Conservation (phyloP, 2,797 vertebrate species). For the Margarornis squamiger region DNA sequence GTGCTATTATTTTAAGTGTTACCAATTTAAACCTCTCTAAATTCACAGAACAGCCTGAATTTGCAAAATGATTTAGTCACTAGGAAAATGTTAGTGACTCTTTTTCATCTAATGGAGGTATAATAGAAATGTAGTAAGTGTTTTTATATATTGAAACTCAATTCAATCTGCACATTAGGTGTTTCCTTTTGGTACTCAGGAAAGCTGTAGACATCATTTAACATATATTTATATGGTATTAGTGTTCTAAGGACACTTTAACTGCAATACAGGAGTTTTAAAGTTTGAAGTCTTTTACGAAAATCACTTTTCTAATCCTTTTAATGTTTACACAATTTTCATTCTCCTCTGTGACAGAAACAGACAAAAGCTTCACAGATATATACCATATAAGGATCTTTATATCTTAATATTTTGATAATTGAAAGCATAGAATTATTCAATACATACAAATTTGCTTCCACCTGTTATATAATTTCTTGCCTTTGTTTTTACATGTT, state of each 20-base stretch:
- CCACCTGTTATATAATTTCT: not conserved
- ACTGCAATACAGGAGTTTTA: not conserved
- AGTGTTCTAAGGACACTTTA: not conserved
- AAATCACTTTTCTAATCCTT: not conserved
- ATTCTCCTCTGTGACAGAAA: not conserved
- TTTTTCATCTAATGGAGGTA: not conserved
- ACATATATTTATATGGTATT: not conserved
- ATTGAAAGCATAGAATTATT: not conserved
- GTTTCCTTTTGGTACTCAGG: not conserved
- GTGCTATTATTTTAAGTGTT: conserved; percentile 43
- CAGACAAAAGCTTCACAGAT: not conserved
- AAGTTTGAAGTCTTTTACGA: not conserved
- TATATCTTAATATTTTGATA: not conserved
- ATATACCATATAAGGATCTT: not conserved
- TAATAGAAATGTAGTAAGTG: not conserved
- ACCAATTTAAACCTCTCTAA: conserved; percentile 22
- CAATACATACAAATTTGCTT: not conserved
- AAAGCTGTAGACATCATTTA: not conserved
- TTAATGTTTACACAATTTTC: not conserved
- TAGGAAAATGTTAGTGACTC: not conserved
- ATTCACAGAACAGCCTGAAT: not conserved
- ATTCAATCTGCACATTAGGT: not conserved
- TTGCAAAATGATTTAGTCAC: conserved; percentile 1
- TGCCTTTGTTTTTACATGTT: not conserved
- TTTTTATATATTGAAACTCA: not conserved